A percentile compares a stretch with the other conserved stretches of the same genome.
Conservation (phyloP, 2,888 invertebrate species). For the Bellardia bayeri region DNA sequence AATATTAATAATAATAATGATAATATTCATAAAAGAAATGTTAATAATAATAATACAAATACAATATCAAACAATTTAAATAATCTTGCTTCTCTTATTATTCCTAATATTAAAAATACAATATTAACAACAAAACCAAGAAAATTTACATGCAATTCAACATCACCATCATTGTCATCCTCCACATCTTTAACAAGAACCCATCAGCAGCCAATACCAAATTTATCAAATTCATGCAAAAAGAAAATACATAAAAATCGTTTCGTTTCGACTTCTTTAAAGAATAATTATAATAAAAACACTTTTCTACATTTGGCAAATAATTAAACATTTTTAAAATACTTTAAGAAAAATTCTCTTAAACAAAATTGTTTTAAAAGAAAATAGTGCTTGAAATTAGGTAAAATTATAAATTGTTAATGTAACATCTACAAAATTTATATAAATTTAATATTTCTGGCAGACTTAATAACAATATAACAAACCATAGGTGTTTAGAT, state of each 20-base stretch:
- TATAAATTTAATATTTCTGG: too few species aligned
- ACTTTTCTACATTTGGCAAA: constrained; percentile 21
- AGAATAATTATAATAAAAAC: constrained; percentile 9
- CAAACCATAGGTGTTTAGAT: too few species aligned
- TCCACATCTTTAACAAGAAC: constrained; percentile 15
- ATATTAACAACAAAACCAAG: constrained; percentile 29
- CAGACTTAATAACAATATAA: too few species aligned
- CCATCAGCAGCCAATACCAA: background rate
- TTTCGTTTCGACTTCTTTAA: constrained; percentile 6
- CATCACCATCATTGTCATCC: constrained; percentile 27
- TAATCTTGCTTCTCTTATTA: constrained; percentile 71
- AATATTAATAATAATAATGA: constrained; percentile 68
- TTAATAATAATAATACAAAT: constrained; percentile 68
- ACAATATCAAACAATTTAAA: constrained; percentile 62
- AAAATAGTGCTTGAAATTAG: constrained; percentile 32
- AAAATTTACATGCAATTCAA: constrained; percentile 49
- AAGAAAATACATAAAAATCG: constrained; percentile 41
- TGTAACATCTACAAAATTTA: too few species aligned
- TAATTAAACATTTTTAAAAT: constrained; percentile 3
- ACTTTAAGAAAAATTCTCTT: background rate
- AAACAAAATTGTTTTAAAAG: background rate
- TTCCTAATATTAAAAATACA: constrained; percentile 61
- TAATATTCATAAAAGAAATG: constrained; percentile 59
- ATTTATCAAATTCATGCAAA: constrained; percentile 5
- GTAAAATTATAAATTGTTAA: too few species aligned